Base-by-base conservation (phyloP, 2,113 vertebrate genomes). In the Athene noctua region DNA sequence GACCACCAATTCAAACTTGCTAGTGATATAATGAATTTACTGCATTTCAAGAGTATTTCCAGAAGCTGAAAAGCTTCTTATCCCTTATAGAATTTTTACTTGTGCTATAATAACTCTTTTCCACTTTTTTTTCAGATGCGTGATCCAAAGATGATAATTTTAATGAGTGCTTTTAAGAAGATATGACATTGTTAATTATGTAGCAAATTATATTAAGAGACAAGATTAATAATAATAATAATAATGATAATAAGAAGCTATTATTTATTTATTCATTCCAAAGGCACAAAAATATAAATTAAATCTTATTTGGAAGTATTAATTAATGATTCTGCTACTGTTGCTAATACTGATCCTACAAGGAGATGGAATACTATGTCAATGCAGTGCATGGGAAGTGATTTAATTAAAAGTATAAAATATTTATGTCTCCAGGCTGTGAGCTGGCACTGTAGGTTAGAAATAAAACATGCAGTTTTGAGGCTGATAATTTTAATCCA, bases 211-310 rank as follows among this genome's bases (percentile, higher is more conserved):
- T 75, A 68, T 57, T 94, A 77, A 66, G 59, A 90, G 29, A 20
- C 22, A 74, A 89, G 70, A 91, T 87, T 91, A 77, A 72, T 63
- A 63, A 66, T 42, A 80, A 66, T 42, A 80, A 59, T 44, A 87
- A 88, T 36, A 74, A 80, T 30, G 8, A 36, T 54, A 63, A 77
- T 38, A 30, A 83, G 17, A 77, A 93, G 9, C 21, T 77, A 80
- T 80, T 82, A 77, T 73, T 95, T 91, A 86, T 86, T 86, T 83
- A 83, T 92, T 95, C 42, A 83, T 92, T 95, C 42, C 19, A 77
- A 88, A 80, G 21, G n/a, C 4, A 2, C 8, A 79, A 72, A 92
- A 81, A 5, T 75, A 65, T 61, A 55, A 84, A 90, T 84, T 66
- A 81, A 91, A 65, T 89, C 40, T 87, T 78, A 81, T 67, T 95